These are phyloP conservation scores for Chiloscyllium plagiosum DNA, from an alignment of 2,113 vertebrate genomes.

Conservation along the genomic window DNA sequence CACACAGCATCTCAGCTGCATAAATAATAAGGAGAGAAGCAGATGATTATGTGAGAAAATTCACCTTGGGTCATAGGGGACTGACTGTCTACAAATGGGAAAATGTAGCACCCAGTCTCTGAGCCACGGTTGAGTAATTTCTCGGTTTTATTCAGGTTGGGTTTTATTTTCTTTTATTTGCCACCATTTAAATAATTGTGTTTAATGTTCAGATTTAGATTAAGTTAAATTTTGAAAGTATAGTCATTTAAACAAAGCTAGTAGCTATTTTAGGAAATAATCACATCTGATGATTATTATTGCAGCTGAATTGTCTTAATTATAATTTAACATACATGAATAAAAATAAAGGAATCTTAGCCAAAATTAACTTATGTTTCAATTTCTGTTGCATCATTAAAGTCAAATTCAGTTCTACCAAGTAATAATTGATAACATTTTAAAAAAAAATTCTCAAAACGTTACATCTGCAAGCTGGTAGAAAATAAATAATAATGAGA, in stretches of 20 bases:
- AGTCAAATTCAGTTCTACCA: neutral
- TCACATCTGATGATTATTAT: neutral
- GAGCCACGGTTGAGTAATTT: neutral
- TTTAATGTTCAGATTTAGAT: neutral
- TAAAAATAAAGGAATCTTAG: neutral
- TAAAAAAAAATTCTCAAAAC: neutral
- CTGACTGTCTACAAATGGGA: too few species aligned
- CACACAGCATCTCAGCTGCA: too few species aligned
- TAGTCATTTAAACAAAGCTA: neutral
- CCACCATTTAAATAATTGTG: neutral
- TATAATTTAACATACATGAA: neutral
- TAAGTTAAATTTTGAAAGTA: neutral
- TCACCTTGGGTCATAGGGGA: too few species aligned
- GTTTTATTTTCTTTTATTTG: neutral
- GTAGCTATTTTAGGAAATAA: neutral
- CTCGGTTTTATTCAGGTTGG: neutral
- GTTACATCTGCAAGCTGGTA: neutral
- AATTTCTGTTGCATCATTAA: neutral
- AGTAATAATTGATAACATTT: neutral
- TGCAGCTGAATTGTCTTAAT: neutral
- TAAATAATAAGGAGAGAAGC: too few species aligned
- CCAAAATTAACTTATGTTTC: neutral
- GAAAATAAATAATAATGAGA: constrained; percentile 38
- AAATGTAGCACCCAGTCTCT: neutral
- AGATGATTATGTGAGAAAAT: too few species aligned